Evolutionary conservation across 2,888 invertebrate species (phyloP).

Genomic region (Heliconius ismenius): DNA sequence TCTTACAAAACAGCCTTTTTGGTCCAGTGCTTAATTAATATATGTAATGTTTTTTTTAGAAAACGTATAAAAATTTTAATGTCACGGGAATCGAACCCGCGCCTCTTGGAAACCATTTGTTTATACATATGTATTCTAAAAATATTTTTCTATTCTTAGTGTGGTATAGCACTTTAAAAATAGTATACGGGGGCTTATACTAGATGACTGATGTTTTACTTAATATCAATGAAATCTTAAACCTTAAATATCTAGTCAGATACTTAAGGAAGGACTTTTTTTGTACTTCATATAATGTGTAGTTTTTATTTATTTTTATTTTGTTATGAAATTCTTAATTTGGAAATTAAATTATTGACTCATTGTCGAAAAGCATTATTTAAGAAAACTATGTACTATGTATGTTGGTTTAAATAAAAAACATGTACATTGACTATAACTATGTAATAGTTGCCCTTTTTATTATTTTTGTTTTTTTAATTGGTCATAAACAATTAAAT

Average conservation of each 20-base stretch:
- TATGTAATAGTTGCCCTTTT: not conserved
- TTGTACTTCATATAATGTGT: not conserved
- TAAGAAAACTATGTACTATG: not conserved
- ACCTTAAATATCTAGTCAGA: conserved; percentile 16
- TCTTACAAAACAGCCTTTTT: not conserved
- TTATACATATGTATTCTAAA: not conserved
- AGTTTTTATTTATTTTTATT: conserved; percentile 1
- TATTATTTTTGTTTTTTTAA: not conserved
- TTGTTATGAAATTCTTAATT: not conserved
- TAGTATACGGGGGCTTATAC: not conserved
- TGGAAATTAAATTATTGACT: not conserved
- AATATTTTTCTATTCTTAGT: not conserved
- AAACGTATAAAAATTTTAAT: not conserved
- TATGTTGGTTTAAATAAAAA: conserved; percentile 3
- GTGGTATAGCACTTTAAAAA: not conserved
- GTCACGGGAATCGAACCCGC: no score
- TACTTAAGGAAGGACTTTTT: not conserved
- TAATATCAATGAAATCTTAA: conserved; percentile 1
- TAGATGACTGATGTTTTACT: conserved; percentile 8
- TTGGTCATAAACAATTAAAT: not conserved
- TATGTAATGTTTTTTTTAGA: not conserved
- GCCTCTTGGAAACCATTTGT: not conserved
- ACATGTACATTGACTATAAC: not conserved
- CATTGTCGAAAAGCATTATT: not conserved
- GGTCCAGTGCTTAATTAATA: conserved; percentile 16